Percentiles rank a stretch among this genome's conserved stretches.
Evolutionary conservation across 1,140 invertebrate species (phyloP).

Genomic region (Drosophila trapezifrons): DNA sequence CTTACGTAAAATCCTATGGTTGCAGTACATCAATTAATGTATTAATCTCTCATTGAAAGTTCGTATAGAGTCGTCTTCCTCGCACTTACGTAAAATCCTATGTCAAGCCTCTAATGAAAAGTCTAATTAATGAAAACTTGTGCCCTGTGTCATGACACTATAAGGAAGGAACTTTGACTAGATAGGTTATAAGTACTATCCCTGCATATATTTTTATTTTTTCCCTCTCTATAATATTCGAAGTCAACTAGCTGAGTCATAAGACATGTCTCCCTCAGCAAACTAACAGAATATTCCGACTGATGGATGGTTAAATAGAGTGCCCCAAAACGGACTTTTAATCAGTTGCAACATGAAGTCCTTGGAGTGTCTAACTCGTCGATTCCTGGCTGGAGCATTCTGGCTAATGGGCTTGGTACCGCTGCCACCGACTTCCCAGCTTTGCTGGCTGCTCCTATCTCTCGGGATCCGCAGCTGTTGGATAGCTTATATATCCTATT

Average conservation of each 20-base stretch:
- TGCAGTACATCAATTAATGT: too few species aligned
- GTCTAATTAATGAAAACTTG: too few species aligned
- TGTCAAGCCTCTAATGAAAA: too few species aligned
- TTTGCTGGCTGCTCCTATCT: slow-evolving; percentile 12
- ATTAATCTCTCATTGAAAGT: too few species aligned
- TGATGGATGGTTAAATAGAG: slow-evolving; percentile 10
- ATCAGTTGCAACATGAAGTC: slow-evolving; percentile 55
- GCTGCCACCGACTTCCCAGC: slow-evolving; percentile 23
- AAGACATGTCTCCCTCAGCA: too few species aligned
- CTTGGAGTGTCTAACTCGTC: slow-evolving; percentile 42
- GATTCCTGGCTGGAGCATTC: slow-evolving; percentile 27
- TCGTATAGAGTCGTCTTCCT: too few species aligned
- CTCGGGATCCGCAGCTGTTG: slow-evolving; percentile 43
- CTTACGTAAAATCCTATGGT: too few species aligned
- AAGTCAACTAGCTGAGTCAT: slow-evolving; percentile 11
- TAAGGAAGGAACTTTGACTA: too few species aligned
- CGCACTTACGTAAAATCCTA: too few species aligned
- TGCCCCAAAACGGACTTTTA: neutral
- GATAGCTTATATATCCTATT: slow-evolving; percentile 36
- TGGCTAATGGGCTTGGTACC: slow-evolving; percentile 49
- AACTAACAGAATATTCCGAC: neutral
- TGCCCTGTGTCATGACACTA: too few species aligned
- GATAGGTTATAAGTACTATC: too few species aligned
- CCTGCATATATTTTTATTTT: too few species aligned
- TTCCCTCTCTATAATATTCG: neutral